Evolutionary conservation across 2,888 invertebrate species (phyloP).

Genomic region (Platerodrilus igneus): DNA sequence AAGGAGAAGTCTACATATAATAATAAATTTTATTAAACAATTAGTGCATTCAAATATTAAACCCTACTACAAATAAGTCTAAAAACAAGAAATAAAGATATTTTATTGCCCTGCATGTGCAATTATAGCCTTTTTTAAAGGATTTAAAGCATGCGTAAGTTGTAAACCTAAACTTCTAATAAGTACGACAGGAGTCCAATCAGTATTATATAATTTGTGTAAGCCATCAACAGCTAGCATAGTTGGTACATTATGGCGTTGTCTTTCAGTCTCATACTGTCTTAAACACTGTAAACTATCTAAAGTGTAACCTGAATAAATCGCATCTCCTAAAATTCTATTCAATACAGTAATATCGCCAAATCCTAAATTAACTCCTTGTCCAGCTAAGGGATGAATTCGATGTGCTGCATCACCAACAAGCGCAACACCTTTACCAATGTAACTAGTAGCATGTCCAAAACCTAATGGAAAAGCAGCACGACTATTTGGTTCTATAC

Average conservation of each 20-base stretch:
- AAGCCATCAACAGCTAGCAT: slow-evolving; percentile 84
- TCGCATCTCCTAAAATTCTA: slow-evolving; percentile 63
- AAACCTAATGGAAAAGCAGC: slow-evolving; percentile 91
- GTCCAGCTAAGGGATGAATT: slow-evolving; percentile 94
- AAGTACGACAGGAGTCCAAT: slow-evolving; percentile 70
- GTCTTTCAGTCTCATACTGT: slow-evolving; percentile 79
- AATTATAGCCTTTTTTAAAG: slow-evolving; percentile 64
- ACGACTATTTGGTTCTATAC: slow-evolving; percentile 59
- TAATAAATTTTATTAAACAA: too few species aligned
- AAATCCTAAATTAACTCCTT: slow-evolving; percentile 97
- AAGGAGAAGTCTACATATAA: too few species aligned
- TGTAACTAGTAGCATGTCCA: slow-evolving; percentile 83
- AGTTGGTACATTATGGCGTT: slow-evolving; percentile 83
- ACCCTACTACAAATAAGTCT: too few species aligned
- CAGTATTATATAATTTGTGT: slow-evolving; percentile 75
- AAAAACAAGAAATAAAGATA: too few species aligned
- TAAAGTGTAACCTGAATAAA: slow-evolving; percentile 68
- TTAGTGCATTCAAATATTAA: too few species aligned
- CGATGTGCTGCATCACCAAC: slow-evolving; percentile 89
- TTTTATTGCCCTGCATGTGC: slow-evolving; percentile 47
- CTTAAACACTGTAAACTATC: slow-evolving; percentile 65
- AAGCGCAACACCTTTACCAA: slow-evolving; percentile 73
- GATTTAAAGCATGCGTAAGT: slow-evolving; percentile 68
- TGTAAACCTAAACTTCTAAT: slow-evolving; percentile 78
- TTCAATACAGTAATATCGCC: slow-evolving; percentile 82